Conservation (phyloP, 1,140 invertebrate genomes). For the Maconellicoccus hirsutus region DNA sequence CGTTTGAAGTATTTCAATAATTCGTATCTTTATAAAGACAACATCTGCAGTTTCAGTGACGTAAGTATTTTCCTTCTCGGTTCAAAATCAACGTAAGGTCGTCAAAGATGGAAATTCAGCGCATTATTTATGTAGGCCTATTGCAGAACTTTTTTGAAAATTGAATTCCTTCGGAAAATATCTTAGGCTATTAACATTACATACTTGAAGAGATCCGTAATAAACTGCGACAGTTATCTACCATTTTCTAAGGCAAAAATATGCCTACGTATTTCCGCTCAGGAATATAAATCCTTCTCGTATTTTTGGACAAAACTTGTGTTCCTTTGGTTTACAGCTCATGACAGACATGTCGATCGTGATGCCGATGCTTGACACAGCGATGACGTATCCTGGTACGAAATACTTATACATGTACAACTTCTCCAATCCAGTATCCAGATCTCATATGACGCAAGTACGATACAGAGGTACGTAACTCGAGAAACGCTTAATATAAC, state of each 20-base stretch:
- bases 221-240: no score
- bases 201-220: no score
- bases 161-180: no score
- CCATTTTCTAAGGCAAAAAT: no score
- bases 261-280: no score
- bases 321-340: background rate
- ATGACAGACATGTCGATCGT: background rate
- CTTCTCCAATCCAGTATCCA: background rate
- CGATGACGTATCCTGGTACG: background rate
- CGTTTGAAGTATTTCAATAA: background rate
- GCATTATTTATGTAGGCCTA: no score
- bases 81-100: no score
- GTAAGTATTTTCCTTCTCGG: background rate
- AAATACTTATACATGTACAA: conserved; percentile 10
- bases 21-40: background rate
- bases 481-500: background rate
- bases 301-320: no score
- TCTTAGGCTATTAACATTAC: no score
- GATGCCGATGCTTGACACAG: background rate
- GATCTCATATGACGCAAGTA: background rate
- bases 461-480: background rate
- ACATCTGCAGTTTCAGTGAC: background rate
- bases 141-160: no score
- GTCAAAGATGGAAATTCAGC: no score
- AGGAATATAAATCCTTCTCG: no score